phyloP scores from a whole-genome alignment of 2,113 vertebrate genomes.

The Tyrannus savana region DNA sequence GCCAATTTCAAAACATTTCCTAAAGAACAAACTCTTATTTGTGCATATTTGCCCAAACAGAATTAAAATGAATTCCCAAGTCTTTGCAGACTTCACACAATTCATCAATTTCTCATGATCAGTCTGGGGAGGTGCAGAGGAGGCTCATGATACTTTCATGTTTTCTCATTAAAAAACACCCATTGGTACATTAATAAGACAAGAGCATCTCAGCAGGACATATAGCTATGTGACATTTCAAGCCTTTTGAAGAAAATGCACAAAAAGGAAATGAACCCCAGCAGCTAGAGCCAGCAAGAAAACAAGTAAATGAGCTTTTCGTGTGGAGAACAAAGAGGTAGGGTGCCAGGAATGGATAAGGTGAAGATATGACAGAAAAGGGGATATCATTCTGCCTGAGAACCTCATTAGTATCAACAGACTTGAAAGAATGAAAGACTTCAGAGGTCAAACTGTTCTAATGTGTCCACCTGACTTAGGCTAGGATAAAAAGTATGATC shows the following conservation, averaged over 20 bases:
- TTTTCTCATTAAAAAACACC: constrained; percentile 68
- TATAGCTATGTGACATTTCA: constrained; percentile 46
- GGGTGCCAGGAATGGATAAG: background rate
- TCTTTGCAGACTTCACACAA: constrained; percentile 23
- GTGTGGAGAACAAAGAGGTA: constrained; percentile 10
- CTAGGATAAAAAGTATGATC: background rate
- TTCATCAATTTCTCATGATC: constrained; percentile 55
- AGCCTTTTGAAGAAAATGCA: constrained; percentile 57
- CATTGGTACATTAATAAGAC: constrained; percentile 70
- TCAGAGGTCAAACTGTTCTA: background rate
- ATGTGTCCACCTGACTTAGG: background rate
- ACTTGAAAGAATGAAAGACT: constrained; percentile 20
- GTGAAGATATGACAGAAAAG: background rate
- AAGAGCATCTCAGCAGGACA: constrained; percentile 55
- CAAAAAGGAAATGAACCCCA: constrained; percentile 46
- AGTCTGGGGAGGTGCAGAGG: constrained; percentile 15
- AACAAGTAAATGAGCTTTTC: constrained; percentile 60
- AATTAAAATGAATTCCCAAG: constrained; percentile 14
- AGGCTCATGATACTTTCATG: constrained; percentile 49
- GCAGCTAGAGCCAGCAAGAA: constrained; percentile 41
- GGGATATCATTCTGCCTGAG: background rate
- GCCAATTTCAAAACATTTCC: background rate
- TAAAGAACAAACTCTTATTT: background rate
- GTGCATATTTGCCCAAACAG: background rate
- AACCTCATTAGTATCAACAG: constrained; percentile 24